These are phyloP conservation scores for Gastrophysa polygoni DNA, from an alignment of 2,888 invertebrate species.

Conservation along the genomic window DNA sequence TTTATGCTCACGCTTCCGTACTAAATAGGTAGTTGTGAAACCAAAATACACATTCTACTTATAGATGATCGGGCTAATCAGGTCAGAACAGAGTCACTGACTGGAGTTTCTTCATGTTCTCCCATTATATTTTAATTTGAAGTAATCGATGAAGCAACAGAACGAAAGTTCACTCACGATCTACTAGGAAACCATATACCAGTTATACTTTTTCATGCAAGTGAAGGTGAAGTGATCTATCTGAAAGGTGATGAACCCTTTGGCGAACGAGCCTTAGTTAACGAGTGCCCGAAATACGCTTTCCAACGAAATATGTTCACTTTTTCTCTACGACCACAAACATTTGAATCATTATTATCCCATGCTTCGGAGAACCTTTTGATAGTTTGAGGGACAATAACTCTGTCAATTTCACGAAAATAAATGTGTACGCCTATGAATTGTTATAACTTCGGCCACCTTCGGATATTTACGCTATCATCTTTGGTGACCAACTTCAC, in stretches of 20 bases:
- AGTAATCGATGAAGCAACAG: not conserved
- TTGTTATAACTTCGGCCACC: too few relatives aligned
- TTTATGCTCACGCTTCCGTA: not conserved
- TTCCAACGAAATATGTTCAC: too few relatives aligned
- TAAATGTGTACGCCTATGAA: too few relatives aligned
- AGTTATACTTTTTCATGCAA: not conserved
- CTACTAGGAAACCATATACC: not conserved
- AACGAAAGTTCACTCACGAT: not conserved
- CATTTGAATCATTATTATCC: too few relatives aligned
- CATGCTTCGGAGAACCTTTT: too few relatives aligned
- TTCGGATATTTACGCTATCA: too few relatives aligned
- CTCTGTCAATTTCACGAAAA: too few relatives aligned
- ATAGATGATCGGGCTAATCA: not conserved
- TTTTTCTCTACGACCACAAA: too few relatives aligned
- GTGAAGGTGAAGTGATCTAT: not conserved
- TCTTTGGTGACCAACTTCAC: too few relatives aligned
- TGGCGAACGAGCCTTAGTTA: too few relatives aligned
- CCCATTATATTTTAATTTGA: not conserved
- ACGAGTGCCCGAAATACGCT: too few relatives aligned
- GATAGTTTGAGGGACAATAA: too few relatives aligned
- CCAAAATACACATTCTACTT: not conserved
- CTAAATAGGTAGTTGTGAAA: not conserved
- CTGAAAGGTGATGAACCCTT: not conserved
- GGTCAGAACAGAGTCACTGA: not conserved
- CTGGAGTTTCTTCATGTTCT: not conserved